Evolutionary conservation across 2,888 invertebrate species (phyloP).

Genomic region (Alviniconcha strummeri): DNA sequence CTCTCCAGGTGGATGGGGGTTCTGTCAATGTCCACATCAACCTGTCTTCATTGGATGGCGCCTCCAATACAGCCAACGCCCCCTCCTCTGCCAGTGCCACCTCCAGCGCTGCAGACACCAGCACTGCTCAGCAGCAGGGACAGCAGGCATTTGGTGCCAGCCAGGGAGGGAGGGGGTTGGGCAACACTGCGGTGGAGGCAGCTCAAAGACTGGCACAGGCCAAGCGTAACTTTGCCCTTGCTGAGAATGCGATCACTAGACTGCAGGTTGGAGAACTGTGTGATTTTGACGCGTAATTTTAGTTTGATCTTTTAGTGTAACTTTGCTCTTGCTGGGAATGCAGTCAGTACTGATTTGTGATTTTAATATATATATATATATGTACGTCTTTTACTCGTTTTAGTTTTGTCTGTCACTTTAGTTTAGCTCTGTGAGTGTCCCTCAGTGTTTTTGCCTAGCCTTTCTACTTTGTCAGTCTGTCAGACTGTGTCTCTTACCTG

Average conservation of each 20-base stretch:
- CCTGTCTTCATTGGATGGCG: constrained; percentile 59
- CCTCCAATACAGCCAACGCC: constrained; percentile 3
- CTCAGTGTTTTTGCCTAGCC: no score
- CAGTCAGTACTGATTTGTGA: no score
- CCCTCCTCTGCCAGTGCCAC: constrained; percentile 36
- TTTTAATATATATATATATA: no score
- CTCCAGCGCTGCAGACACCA: not conserved
- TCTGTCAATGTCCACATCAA: constrained; percentile 74
- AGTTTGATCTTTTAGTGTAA: not conserved
- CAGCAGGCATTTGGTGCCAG: not conserved
- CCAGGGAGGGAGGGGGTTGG: not conserved
- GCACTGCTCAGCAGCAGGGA: not conserved
- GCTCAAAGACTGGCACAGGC: constrained; percentile 70
- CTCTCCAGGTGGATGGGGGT: constrained; percentile 68
- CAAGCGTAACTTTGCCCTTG: constrained; percentile 75
- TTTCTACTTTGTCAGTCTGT: no score
- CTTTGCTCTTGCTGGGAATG: no score
- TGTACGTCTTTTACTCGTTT: no score
- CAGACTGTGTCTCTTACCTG: no score
- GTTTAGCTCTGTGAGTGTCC: no score
- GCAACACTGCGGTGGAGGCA: constrained; percentile 60
- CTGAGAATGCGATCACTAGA: constrained; percentile 74
- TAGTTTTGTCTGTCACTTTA: no score
- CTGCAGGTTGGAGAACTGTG: constrained; percentile 71
- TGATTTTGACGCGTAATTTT: not conserved